Base-by-base conservation (phyloP, 2,888 invertebrate genomes). In the Andrena trimmerana region DNA sequence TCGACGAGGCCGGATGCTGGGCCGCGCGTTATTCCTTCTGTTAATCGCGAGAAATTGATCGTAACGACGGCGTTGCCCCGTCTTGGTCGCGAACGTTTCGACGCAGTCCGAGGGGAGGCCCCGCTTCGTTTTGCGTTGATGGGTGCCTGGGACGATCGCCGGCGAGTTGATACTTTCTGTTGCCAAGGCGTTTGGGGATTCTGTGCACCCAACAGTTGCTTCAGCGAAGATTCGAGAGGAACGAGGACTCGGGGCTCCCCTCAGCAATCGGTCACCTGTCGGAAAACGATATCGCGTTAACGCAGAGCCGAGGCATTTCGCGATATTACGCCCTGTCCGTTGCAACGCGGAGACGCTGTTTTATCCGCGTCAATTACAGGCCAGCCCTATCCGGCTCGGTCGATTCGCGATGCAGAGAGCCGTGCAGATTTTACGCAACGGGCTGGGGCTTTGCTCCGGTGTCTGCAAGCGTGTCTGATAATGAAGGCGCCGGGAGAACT, bases 1-100 rank as follows among this genome's bases (percentile, higher is more conserved):
- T 59, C 67, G 50, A 50, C 42, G 42, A 8, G 48, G 31, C 54
- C 31, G 57, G 48, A 68, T 42, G 60, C 72, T 67, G 72, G 57
- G 48, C 57, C 5, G 42, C 42, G 16, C 0, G 78, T 50, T 33
- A 42, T 65, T 69, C 76, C 59, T 63, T 57, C 54, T 24, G 57
- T 42, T 33, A 66, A 42, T 27, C 63, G 29, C 65, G 42, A 42
- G 67, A 74, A 74, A 75, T 79, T 79, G 70, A 79, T 82, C 42
- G 71, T 16, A 50, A 36, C 24, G 27, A 57, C 16, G 60, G 16
- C 33, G 50, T 33, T 8, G 42, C 36, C 24, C 0, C 52, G 63
- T 20, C 54, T 42, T 13, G 27, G 36, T 13, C 33, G 52, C 7
- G 68, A 42, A 4, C 13, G 4, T 16, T 42, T 42, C 42, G 42